Conservation (phyloP, 2,888 invertebrate genomes). For the Dichetophora obliterata region DNA sequence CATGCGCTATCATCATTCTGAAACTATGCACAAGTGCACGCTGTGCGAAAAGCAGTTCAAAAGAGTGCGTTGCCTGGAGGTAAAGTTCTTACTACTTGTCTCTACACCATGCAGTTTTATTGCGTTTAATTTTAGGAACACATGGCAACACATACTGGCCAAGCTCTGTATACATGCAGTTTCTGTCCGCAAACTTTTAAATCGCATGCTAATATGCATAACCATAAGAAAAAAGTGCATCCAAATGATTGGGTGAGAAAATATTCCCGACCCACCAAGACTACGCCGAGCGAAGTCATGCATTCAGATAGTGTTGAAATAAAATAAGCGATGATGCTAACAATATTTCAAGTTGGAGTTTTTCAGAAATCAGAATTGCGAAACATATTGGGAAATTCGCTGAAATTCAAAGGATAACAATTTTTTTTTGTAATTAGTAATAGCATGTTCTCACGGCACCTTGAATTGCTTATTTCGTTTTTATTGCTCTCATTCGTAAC, state of each 20-base stretch:
- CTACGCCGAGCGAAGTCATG: neutral
- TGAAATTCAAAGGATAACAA: too few relatives aligned
- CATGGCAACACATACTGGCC: conserved; percentile 47
- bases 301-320: neutral
- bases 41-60: conserved; percentile 57
- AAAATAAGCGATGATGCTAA: neutral
- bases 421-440: too few relatives aligned
- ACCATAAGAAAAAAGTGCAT: conserved; percentile 46
- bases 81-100: conserved; percentile 30
- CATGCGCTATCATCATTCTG: conserved; percentile 58
- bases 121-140: conserved; percentile 38
- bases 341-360: too few relatives aligned
- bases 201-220: conserved; percentile 46
- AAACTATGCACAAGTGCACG: conserved; percentile 53
- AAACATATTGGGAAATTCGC: too few relatives aligned
- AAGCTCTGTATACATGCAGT: conserved; percentile 43
- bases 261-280: neutral
- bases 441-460: too few relatives aligned
- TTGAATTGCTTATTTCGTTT: too few relatives aligned
- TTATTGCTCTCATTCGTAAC: too few relatives aligned
- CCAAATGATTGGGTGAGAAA: conserved; percentile 44
- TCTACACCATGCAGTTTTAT: neutral
- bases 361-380: too few relatives aligned
- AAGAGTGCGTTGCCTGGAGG: conserved; percentile 51
- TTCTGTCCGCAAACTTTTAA: conserved; percentile 48